A percentile compares a stretch with the other conserved stretches of the same genome.
phyloP scores from a whole-genome alignment of 2,888 invertebrate genomes.

The Temnothorax unifasciatus region DNA sequence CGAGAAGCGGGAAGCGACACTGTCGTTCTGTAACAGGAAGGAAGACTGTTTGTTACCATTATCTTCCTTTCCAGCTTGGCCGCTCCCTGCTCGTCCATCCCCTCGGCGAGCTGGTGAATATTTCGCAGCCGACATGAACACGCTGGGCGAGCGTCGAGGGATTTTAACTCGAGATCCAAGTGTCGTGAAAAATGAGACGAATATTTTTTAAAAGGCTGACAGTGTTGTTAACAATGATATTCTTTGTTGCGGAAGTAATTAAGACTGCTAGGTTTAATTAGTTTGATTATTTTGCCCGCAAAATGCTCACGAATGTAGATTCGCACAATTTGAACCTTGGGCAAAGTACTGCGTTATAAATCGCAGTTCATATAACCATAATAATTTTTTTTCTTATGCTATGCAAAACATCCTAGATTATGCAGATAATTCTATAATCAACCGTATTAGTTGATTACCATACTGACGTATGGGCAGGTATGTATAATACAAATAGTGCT shows the following conservation, averaged over 20 bases:
- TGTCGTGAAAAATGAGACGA: background rate
- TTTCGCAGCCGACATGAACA: conserved; percentile 36
- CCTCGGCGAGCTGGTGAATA: conserved; percentile 25
- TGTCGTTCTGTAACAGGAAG: conserved; percentile 85
- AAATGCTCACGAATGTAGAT: background rate
- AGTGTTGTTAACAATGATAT: background rate
- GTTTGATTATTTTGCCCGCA: background rate
- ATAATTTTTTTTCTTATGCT: background rate
- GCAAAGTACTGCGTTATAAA: background rate
- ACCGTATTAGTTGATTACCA: background rate
- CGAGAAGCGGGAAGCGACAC: conserved; percentile 64
- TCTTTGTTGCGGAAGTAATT: conserved; percentile 4
- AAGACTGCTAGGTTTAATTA: background rate
- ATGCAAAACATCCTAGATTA: conserved; percentile 3
- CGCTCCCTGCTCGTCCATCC: conserved; percentile 24
- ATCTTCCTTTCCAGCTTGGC: conserved; percentile 80
- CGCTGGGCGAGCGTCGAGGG: background rate
- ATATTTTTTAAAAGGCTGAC: background rate
- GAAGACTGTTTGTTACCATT: conserved; percentile 86
- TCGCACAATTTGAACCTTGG: background rate
- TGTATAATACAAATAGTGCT: background rate
- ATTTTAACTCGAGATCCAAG: conserved; percentile 3
- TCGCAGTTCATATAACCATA: background rate
- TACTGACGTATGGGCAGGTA: background rate
- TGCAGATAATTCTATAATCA: conserved; percentile 20